Conservation (phyloP, 2,888 invertebrate species). For the Listrodromus nycthemerus region DNA sequence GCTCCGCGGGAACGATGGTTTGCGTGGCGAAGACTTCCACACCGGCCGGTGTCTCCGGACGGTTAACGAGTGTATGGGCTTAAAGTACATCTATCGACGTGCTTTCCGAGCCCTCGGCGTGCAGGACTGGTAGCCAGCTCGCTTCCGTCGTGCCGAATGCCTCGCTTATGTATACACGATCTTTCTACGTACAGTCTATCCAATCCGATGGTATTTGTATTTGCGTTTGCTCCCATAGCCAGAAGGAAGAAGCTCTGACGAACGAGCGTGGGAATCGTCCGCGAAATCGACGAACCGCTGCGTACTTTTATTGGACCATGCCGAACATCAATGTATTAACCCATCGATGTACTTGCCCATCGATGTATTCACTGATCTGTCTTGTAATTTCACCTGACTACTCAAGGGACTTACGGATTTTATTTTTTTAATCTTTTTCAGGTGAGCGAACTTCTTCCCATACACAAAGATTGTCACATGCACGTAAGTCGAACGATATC, state of each 20-base stretch:
- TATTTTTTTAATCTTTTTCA: constrained; percentile 9
- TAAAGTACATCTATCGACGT: constrained; percentile 23
- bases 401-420: not conserved
- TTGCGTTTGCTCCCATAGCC: constrained; percentile 60
- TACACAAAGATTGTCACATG: not conserved
- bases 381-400: not conserved
- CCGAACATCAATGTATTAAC: not conserved
- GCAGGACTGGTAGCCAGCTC: constrained; percentile 51
- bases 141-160: constrained; percentile 66
- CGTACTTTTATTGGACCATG: constrained; percentile 40
- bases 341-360: not conserved
- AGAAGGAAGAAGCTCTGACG: constrained; percentile 62
- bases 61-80: constrained; percentile 62
- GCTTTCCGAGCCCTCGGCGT: constrained; percentile 47
- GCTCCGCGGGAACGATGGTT: constrained; percentile 48
- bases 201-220: constrained; percentile 63
- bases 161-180: constrained; percentile 44
- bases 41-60: constrained; percentile 39
- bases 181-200: constrained; percentile 33
- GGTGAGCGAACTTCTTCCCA: constrained; percentile 1
- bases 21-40: constrained; percentile 65
- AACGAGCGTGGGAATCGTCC: constrained; percentile 68
- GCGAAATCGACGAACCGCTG: constrained; percentile 37
- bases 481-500: not conserved
- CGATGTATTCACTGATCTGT: not conserved